Conservation (phyloP, 1,140 invertebrate species). For the Conopomorpha cramerella region DNA sequence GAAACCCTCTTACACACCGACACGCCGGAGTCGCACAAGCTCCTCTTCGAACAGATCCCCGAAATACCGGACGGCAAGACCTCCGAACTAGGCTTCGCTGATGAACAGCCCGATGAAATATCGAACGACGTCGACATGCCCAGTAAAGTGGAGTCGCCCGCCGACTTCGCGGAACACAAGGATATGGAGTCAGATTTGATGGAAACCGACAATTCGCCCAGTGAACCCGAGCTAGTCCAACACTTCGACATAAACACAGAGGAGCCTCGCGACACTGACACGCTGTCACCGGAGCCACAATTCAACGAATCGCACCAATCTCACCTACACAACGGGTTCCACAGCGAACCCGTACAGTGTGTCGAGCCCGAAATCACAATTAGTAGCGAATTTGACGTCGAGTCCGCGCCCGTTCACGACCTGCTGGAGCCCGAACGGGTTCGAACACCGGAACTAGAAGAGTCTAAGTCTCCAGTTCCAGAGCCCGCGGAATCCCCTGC, state of each 20-base stretch:
- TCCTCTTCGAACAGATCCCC: conserved; percentile 52
- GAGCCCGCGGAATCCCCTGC: not conserved
- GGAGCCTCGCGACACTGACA: not conserved
- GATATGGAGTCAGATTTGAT: too few species aligned
- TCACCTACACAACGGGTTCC: too few species aligned
- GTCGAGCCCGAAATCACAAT: too few species aligned
- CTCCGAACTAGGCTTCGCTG: conserved; percentile 44
- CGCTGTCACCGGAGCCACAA: not conserved
- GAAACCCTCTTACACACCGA: conserved; percentile 37
- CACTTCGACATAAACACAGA: conserved; percentile 1
- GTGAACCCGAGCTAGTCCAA: conserved; percentile 7
- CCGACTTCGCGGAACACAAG: conserved; percentile 4
- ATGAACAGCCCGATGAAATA: conserved; percentile 35
- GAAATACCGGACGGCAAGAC: conserved; percentile 55
- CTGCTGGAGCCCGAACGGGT: conserved; percentile 2
- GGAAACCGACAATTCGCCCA: too few species aligned
- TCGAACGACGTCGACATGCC: conserved; percentile 37
- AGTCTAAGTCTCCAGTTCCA: not conserved
- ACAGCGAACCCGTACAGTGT: not conserved
- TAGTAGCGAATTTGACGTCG: too few species aligned
- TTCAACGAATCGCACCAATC: too few species aligned
- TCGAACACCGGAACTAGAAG: conserved; percentile 3
- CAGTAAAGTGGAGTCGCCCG: conserved; percentile 24
- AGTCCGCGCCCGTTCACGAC: not conserved
- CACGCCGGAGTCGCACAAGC: conserved; percentile 52